Percentiles rank a stretch among this genome's conserved stretches.
These are phyloP conservation scores for Pelobates fuscus DNA, from an alignment of 2,113 vertebrate genomes.

Conservation along the genomic window DNA sequence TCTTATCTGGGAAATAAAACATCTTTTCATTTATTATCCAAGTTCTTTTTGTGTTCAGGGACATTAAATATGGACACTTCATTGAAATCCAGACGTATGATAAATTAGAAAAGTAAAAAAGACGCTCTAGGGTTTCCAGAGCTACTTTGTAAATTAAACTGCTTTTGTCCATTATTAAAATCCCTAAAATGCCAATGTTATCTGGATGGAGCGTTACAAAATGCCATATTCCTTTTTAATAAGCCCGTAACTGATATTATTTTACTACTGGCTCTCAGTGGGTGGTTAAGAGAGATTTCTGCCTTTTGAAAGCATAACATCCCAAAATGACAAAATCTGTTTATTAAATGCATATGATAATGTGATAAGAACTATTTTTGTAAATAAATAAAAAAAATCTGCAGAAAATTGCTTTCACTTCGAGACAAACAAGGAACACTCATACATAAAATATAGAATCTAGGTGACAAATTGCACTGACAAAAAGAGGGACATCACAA, in stretches of 20 bases:
- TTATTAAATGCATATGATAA: not conserved
- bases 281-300: constrained; percentile 21
- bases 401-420: constrained; percentile 22
- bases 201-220: constrained; percentile 29
- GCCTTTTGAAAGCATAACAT: constrained; percentile 3
- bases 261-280: constrained; percentile 16
- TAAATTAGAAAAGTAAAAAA: constrained; percentile 14
- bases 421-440: constrained; percentile 20
- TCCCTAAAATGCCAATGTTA: constrained; percentile 36
- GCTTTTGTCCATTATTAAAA: constrained; percentile 33
- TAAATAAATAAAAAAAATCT: constrained; percentile 14
- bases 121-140: constrained; percentile 19
- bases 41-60: not conserved
- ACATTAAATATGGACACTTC: constrained; percentile 25
- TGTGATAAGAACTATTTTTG: not conserved
- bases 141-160: constrained; percentile 18
- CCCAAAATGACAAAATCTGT: not conserved
- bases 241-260: constrained; percentile 34
- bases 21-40: no score
- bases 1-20: no score
- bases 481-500: constrained; percentile 48
- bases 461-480: constrained; percentile 44
- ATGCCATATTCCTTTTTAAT: constrained; percentile 44
- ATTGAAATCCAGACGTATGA: not conserved
- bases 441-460: constrained; percentile 48